phyloP scores from a whole-genome alignment of 2,113 vertebrate genomes.

The Brachyhypopomus occidentalis region DNA sequence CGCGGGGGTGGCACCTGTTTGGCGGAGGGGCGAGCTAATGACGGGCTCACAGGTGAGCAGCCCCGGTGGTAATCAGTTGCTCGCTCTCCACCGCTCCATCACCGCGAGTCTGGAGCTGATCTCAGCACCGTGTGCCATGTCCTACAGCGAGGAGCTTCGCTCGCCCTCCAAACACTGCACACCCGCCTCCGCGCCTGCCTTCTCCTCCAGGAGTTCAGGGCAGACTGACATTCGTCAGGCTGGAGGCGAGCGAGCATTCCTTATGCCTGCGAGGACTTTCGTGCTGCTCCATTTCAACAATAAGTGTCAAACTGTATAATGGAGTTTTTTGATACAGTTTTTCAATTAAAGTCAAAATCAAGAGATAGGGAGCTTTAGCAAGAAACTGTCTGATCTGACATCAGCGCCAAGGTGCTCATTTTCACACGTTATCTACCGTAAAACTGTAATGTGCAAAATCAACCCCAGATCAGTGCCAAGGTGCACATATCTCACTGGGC shows the following conservation, averaged over 20 bases:
- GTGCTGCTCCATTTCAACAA: no score
- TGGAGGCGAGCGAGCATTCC: background rate
- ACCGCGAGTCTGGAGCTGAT: slow-evolving; percentile 28
- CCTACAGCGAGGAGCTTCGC: slow-evolving; percentile 9
- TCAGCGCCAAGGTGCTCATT: background rate
- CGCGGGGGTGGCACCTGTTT: slow-evolving; percentile 26
- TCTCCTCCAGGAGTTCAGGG: background rate
- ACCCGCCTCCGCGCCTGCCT: background rate
- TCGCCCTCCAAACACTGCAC: background rate
- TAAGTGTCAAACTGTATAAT: no score
- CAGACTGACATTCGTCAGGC: background rate
- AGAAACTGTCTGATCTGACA: no score
- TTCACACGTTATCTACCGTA: no score
- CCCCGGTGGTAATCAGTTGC: slow-evolving; percentile 44
- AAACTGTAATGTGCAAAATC: no score
- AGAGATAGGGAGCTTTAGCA: no score
- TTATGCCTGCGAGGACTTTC: no score
- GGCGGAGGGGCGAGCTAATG: slow-evolving; percentile 16
- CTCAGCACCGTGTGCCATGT: slow-evolving; percentile 20
- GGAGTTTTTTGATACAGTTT: no score
- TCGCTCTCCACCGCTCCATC: slow-evolving; percentile 34
- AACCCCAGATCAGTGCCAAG: no score
- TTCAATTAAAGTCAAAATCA: no score
- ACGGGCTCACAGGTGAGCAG: slow-evolving; percentile 34
- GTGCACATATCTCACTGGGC: no score